Conservation (phyloP, 1,140 invertebrate species). For the Calycopis cecrops region DNA sequence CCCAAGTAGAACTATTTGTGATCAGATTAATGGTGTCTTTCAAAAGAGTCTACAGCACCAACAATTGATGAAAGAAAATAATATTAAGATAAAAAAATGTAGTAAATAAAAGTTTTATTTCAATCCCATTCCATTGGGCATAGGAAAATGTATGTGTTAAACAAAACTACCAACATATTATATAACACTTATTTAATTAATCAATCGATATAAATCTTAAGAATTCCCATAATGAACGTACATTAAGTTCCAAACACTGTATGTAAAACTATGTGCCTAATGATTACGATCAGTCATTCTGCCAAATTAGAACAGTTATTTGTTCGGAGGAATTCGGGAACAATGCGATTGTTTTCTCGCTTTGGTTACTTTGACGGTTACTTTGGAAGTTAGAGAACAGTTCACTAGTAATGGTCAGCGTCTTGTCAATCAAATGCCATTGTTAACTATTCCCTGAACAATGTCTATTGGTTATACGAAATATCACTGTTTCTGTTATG, state of each 20-base stretch:
- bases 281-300: slow-evolving; percentile 46
- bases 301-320: slow-evolving; percentile 52
- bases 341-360: slow-evolving; percentile 61
- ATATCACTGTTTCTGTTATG: slow-evolving; percentile 3
- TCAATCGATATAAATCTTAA: no score
- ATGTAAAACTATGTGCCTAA: slow-evolving; percentile 32
- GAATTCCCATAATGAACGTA: no score
- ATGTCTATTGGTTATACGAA: slow-evolving; percentile 9
- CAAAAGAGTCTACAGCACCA: no score
- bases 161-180: no score
- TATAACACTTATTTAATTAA: no score
- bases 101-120: no score
- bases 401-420: slow-evolving; percentile 52
- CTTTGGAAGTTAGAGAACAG: slow-evolving; percentile 55
- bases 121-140: no score
- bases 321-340: slow-evolving; percentile 49
- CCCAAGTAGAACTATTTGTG: no score
- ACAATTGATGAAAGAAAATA: no score
- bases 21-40: no score
- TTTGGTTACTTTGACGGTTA: slow-evolving; percentile 48
- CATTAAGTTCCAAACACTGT: neutral
- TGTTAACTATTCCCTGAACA: slow-evolving; percentile 34
- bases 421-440: slow-evolving; percentile 56
- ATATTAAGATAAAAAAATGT: no score
- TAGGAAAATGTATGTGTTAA: no score